Conservation (phyloP, 2,888 invertebrate genomes). For the Allygus modestus region DNA sequence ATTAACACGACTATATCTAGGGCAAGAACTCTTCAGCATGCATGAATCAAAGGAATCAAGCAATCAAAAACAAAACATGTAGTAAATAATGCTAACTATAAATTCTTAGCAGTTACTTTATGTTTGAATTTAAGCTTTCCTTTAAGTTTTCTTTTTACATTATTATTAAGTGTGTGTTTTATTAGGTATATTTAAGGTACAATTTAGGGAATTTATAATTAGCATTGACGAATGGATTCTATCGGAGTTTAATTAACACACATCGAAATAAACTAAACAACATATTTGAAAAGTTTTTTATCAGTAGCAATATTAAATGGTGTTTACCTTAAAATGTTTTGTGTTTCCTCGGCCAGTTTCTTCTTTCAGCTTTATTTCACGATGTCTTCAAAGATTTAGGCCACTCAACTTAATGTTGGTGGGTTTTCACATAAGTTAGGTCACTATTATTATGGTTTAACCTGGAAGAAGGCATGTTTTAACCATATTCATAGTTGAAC, state of each 20-base stretch:
- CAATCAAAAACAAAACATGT: conserved; percentile 12
- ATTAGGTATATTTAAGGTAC: not conserved
- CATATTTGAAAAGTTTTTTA: conserved; percentile 46
- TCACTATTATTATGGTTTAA: conserved; percentile 40
- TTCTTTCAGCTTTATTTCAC: conserved; percentile 27
- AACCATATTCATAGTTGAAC: conserved; percentile 45
- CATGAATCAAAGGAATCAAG: conserved; percentile 31
- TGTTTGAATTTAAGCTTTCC: conserved; percentile 32
- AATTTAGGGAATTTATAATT: conserved; percentile 60
- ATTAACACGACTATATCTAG: not conserved
- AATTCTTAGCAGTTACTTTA: conserved; percentile 54
- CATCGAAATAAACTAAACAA: conserved; percentile 49
- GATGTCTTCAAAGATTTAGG: conserved; percentile 39
- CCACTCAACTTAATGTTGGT: conserved; percentile 23
- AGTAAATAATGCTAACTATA: conserved; percentile 60
- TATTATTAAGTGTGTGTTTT: conserved; percentile 50
- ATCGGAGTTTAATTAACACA: conserved; percentile 34
- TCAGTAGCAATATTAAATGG: conserved; percentile 44
- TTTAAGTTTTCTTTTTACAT: conserved; percentile 5
- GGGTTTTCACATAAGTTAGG: conserved; percentile 24
- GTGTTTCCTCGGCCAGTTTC: conserved; percentile 47
- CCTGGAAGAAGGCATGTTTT: conserved; percentile 51
- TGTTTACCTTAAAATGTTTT: conserved; percentile 58
- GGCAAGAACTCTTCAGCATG: not conserved
- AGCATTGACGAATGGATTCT: conserved; percentile 53